Evolutionary conservation across 1,140 invertebrate genomes (phyloP), one percentile per base, ranked within the genome.

Genomic region (Sycophaga agraensis): DNA sequence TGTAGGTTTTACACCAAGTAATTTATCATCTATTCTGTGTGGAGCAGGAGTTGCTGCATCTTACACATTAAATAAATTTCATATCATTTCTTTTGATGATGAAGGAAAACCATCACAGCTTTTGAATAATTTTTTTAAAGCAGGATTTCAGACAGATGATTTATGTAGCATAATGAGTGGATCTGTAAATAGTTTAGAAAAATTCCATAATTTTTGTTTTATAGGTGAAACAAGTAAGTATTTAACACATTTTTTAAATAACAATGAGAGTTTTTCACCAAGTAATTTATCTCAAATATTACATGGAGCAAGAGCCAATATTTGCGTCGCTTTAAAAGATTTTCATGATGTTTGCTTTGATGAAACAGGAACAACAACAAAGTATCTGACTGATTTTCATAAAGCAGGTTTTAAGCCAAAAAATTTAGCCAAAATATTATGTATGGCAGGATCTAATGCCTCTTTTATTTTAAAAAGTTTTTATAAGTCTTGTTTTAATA

Each of bases 281-380:
- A 43, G 4, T 7, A 5, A 19, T 19, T 43, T 43, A 19, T 69
- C 64, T 60, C 42, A 49, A 9, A 68, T 73, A 64, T 56, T 73
- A 34, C 65, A 72, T 63, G 68, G 68, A 56, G 63, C 65, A 62
- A 61, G 51, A 55, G 61, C 49, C 54, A 68, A 67, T 55, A 65
- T 72, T 73, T 68, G 66, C 57, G 58, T 64, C 56, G 68, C 65
- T 64, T 67, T 73, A 53, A 63, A 66, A 64, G 65, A 68, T 59
- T 72, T 73, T 70, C 69, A 73, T 59, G 55, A 66, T 63, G 64
- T 70, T 67, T 73, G 72, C 68, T 71, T 71, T 63, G 62, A 67
- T 66, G 57, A 68, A 19, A 49, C 19, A 63, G 68, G 67, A 53
- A 66, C 64, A 39, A 66, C 56, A 61, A 70, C 67, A 42, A n/a